Percentiles rank a stretch among this genome's conserved stretches.
These are phyloP conservation scores for Listrodromus nycthemerus DNA, from an alignment of 2,888 invertebrate species.

Conservation along the genomic window DNA sequence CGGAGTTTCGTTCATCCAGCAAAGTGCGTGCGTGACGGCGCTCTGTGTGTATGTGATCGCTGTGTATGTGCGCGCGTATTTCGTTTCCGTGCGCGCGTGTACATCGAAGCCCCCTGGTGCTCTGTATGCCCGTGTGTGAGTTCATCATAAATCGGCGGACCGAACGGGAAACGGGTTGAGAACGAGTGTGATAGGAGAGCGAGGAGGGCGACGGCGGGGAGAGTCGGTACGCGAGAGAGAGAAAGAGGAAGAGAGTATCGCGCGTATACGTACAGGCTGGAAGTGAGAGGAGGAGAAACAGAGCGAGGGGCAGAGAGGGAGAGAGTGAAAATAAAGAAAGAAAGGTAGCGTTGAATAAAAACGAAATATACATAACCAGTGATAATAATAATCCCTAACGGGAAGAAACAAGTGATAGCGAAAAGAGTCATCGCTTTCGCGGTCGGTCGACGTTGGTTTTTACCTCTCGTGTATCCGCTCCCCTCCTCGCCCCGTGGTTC, in stretches of 20 bases:
- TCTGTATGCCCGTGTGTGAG: slow-evolving; percentile 38
- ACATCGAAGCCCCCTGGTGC: slow-evolving; percentile 28
- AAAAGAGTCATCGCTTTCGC: slow-evolving; percentile 29
- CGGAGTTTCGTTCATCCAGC: slow-evolving; percentile 1
- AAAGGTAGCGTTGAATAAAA: not conserved
- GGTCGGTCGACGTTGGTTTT: slow-evolving; percentile 18
- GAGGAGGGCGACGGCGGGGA: slow-evolving; percentile 23
- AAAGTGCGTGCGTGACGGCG: slow-evolving; percentile 21
- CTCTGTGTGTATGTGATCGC: slow-evolving; percentile 21
- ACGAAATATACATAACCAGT: not conserved
- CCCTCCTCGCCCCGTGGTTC: not conserved
- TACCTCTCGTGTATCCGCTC: slow-evolving; percentile 17
- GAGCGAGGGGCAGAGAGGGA: not conserved
- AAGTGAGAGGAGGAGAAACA: not conserved
- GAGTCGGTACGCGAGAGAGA: slow-evolving; percentile 10
- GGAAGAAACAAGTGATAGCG: not conserved
- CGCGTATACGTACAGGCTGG: not conserved
- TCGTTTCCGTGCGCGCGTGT: slow-evolving; percentile 20
- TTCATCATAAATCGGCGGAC: slow-evolving; percentile 55
- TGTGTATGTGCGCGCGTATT: slow-evolving; percentile 13
- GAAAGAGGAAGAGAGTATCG: slow-evolving; percentile 22
- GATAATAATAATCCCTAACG: slow-evolving; percentile 6
- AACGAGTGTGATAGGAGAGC: slow-evolving; percentile 18
- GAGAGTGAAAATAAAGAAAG: not conserved
- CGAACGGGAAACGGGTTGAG: slow-evolving; percentile 59